Base-by-base conservation (phyloP, 2,888 invertebrate genomes). In the Macrosoma leucophasiata region DNA sequence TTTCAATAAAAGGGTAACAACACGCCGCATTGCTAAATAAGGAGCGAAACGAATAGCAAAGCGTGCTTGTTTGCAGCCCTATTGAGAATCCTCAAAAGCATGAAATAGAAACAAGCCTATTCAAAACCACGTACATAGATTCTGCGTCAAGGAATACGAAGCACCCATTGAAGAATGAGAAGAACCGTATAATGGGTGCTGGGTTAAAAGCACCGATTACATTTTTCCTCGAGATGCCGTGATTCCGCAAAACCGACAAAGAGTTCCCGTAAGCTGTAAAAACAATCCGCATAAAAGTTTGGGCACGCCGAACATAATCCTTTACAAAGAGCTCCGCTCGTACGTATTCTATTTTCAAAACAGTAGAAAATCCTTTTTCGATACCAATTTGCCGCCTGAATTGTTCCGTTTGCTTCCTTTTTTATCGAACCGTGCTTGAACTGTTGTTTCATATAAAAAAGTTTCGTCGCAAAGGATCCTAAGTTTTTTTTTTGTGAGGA, bases 301-400 rank as follows among this genome's bases (percentile, higher is more conserved):
- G 56, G 50, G 56, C 57, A 56, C 58, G 48, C 64, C 60, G 58
- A 68, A 68, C 58, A 54, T 77, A 82, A 82, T 79, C 82, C 79
- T 61, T 56, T 67, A 64, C 71, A 78, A 77, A 75, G 74, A 58
- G 55, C 47, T 60, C 77, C 78, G 72, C 63, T 58, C n/a, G 47
- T 51, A 54, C 59, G 55, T 56, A 57, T 56, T 60, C 48, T 78
- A 79, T 82, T 84, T 79, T 60, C 71, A 81, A 82, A 84, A 84
- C 81, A 84, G 81, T 68, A 75, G 74, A 74, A 76, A 72, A 79
- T 77, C 74, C 77, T 57, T 78, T 74, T 82, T 77, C 70, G 73
- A 70, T 76, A 75, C 58, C 72, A 66, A 81, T 84, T 81, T 84
- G 72, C 76, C 78, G 82, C 77, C 59, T 70, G 72, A 73, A 62